Evolutionary conservation across 1,140 invertebrate genomes (phyloP).

Genomic region (Trichomalopsis sarcophagae): DNA sequence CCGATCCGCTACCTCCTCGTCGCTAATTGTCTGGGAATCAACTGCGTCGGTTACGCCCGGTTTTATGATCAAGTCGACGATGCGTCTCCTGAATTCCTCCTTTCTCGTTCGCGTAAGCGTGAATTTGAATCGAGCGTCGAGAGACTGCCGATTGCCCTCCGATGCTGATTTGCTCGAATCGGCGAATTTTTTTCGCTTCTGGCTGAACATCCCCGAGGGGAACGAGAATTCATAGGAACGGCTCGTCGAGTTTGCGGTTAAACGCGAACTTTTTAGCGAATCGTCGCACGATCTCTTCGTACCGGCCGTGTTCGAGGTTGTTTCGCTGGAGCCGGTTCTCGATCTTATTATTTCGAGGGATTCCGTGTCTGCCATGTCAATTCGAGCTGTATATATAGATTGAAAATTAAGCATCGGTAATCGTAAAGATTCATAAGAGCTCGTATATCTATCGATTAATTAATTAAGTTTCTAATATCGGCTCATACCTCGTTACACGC

Average conservation of each 20-base stretch:
- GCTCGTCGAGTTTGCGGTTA: background rate
- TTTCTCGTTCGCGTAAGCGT: constrained; percentile 36
- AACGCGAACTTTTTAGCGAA: background rate
- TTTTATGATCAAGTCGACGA: constrained; percentile 84
- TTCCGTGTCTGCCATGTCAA: too few relatives aligned
- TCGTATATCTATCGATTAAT: too few relatives aligned
- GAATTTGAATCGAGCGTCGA: background rate
- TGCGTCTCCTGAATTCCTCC: constrained; percentile 73
- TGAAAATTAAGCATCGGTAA: too few relatives aligned
- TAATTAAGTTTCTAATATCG: too few relatives aligned
- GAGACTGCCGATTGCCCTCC: background rate
- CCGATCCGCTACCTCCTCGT: background rate
- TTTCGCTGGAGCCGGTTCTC: too few relatives aligned
- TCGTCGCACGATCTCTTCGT: background rate
- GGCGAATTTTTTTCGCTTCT: constrained; percentile 3
- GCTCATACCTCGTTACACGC: too few relatives aligned
- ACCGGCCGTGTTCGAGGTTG: too few relatives aligned
- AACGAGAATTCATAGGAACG: constrained; percentile 7
- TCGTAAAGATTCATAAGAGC: too few relatives aligned
- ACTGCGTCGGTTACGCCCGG: constrained; percentile 58
- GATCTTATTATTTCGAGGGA: too few relatives aligned
- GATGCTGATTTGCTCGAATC: background rate
- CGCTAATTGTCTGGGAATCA: background rate
- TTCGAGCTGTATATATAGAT: too few relatives aligned
- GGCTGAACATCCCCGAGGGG: background rate